phyloP scores from a whole-genome alignment of 2,797 vertebrate species.

The Pseudomugil gertrudae region DNA sequence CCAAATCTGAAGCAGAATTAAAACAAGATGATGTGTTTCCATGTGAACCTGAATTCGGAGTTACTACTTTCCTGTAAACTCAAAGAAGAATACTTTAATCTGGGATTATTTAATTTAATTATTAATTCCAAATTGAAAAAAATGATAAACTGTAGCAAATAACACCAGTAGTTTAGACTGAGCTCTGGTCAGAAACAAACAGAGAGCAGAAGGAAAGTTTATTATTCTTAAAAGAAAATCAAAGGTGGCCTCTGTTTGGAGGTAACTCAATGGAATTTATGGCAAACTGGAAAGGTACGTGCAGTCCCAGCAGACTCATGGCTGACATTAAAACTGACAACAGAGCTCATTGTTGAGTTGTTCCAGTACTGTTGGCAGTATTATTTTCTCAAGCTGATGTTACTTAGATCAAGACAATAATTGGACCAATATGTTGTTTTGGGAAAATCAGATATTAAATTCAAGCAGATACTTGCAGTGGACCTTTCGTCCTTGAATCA shows the following conservation, averaged over 20 bases:
- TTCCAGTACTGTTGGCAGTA: constrained; percentile 28
- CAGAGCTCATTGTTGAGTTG: constrained; percentile 47
- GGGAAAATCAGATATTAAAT: constrained; percentile 27
- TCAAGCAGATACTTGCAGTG: constrained; percentile 31
- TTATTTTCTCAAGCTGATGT: constrained; percentile 46
- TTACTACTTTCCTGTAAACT: too few species aligned
- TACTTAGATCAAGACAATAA: constrained; percentile 42
- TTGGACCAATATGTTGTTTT: constrained; percentile 44
- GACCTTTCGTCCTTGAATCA: constrained; percentile 18
- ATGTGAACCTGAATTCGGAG: too few species aligned
- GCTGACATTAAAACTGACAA: constrained; percentile 52
- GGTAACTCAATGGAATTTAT: constrained; percentile 38
- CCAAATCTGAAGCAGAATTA: too few species aligned
- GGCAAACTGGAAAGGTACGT: constrained; percentile 54
- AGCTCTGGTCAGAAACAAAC: constrained; percentile 60
- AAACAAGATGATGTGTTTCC: too few species aligned
- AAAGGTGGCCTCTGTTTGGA: constrained; percentile 57
- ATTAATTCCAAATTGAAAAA: too few species aligned
- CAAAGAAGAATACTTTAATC: too few species aligned
- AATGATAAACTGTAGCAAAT: too few species aligned
- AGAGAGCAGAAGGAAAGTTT: constrained; percentile 62
- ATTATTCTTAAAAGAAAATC: constrained; percentile 56
- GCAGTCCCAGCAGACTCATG: constrained; percentile 50
- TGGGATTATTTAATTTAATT: too few species aligned
- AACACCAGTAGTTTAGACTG: constrained; percentile 53